Base-by-base conservation (phyloP, 2,888 invertebrate species). In the Drosophila nigricruria region DNA sequence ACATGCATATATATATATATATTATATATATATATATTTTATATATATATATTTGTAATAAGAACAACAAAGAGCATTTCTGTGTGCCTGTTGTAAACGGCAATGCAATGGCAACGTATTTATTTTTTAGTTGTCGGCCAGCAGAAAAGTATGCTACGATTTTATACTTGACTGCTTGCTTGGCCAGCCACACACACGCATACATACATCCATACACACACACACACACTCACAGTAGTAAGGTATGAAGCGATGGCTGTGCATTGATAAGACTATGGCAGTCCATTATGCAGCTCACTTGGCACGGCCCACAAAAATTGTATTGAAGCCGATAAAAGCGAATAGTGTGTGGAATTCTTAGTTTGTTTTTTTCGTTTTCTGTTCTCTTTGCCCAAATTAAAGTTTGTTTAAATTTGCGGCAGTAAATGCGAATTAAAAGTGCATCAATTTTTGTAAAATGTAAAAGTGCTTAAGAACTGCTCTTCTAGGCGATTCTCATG, bases 201-300 rank as follows among this genome's bases (percentile, higher is more conserved):
- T 58, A 58, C 36, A 23, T 9, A 50, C 10, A 61, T 9, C 38
- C 14, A 34, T 12, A 32, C 32, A 54, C 25, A 18, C 16, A 47
- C 8, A 53, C 32, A 50, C 12, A 18, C 20, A 34, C 25, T n/a
- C n/a, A n/a, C n/a, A n/a, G n/a, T n/a, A 40, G 47, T 12, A 18
- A 18, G 47, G 58, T 30, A 14, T 67, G 60, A 38, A 40, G 70
- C 86, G 83, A 82, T 86, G 81, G 73, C 75, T 70, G 64, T 76
- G 69, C 72, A 76, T 71, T 77, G 88, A 82, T 86, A 88, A 76
- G 88, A 74, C 75, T 68, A 59, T 74, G 88, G 81, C 88, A 85
- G 83, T 78, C 77, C 80, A 88, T 84, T 84, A 80, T 82, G 81
- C 75, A 77, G 81, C 81, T 88, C 83, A 82, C 81, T 82, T 77